phyloP scores from a whole-genome alignment of 2,113 vertebrate species.

The Macroglossus sobrinus region DNA sequence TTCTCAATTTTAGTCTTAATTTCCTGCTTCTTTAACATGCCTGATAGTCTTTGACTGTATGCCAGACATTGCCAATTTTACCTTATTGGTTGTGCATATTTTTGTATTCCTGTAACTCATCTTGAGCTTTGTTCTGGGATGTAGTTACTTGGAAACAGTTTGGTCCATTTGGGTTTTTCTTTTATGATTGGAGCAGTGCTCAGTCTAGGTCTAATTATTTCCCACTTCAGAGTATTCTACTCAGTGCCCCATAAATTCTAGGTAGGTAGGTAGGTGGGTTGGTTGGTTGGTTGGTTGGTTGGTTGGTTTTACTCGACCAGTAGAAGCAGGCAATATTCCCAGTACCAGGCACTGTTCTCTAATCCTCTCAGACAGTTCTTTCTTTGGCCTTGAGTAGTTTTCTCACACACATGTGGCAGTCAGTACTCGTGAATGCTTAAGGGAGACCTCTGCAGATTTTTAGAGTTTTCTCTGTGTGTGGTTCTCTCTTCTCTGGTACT shows the following conservation, averaged over 20 bases:
- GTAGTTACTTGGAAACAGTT: not conserved
- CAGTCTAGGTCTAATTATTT: not conserved
- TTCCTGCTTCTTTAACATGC: not conserved
- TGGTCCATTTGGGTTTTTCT: not conserved
- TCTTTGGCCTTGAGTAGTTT: not conserved
- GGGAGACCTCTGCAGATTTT: not conserved
- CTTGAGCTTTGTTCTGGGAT: not conserved
- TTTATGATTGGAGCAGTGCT: not conserved
- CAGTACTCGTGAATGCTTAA: not conserved
- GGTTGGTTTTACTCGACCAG: not conserved
- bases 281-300: not conserved
- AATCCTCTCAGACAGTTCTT: not conserved
- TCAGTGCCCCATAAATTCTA: not conserved
- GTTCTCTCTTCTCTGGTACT: not conserved
- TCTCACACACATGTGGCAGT: not conserved
- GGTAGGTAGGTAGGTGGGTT: not conserved
- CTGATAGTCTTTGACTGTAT: not conserved
- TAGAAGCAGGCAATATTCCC: not conserved
- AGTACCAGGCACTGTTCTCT: not conserved
- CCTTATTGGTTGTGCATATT: not conserved
- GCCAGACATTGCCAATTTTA: not conserved
- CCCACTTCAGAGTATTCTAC: not conserved
- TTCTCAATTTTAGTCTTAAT: conserved; percentile 1
- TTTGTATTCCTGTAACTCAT: not conserved
- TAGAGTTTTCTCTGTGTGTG: not conserved